Base-by-base conservation (phyloP, 1,140 invertebrate genomes). In the Mactra quadrangularis region DNA sequence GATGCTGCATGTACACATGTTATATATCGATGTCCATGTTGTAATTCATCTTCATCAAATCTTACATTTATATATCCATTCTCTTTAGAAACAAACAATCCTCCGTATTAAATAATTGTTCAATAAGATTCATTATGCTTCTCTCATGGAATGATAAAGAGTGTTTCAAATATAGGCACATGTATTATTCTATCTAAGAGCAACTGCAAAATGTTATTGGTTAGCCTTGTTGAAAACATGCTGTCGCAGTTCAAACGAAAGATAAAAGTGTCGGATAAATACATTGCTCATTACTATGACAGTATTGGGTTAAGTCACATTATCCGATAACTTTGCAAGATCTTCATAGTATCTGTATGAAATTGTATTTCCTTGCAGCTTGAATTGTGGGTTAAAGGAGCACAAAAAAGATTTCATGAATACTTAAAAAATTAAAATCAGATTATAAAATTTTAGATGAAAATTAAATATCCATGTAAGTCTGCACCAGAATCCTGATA, bases 1-100 rank as follows among this genome's bases (percentile, higher is more conserved):
- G 27, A 70, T 9, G 76, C 72, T 9, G 86, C 78, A 64, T 83
- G 75, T 3, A 88, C 76, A 45, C 87, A 88, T 3, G 87, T 74
- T 25, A 82, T 76, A 53, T 87, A 88, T 15, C 84, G 81, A 1
- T 50, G 68, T 3, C 87, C 87, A 47, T 86, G 71, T 31, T 47
- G 4, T 1, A 87, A 47, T n/a, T 47, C 64, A 4, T 50, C 38
- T 13, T 11, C 13, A 59, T 27, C 29, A 33, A 81, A 70, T 1
- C 29, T 15, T 2, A 50, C 77, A 33, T 81, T 81, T n/a, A 70
- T 33, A 19, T 29, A 81, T 59, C 68, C 66, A 35, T 35, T 19
- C 9, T 45, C 76, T 79, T n/a, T n/a, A n/a, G 33, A n/a, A 75
- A 75, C 22, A 27, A 9, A 70, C 4, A 64, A 11, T 15, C 6